Evolutionary conservation across 2,888 invertebrate species (phyloP).

Genomic region (Caenorhabditis uteleia): DNA sequence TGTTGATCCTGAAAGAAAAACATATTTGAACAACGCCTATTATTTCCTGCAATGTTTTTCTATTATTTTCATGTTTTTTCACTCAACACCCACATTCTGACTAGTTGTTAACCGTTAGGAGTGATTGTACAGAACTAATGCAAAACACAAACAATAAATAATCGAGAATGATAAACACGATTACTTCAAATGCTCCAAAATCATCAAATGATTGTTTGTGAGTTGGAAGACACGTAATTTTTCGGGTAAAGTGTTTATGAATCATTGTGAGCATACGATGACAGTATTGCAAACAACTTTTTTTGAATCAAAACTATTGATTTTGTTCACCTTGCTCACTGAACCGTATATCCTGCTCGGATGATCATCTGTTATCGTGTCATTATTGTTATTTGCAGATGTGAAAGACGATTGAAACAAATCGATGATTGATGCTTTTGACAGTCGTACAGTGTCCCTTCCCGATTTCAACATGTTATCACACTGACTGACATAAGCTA

Average conservation of each 20-base stretch:
- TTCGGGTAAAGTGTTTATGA: no score
- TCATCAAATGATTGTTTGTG: no score
- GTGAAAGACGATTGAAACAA: conserved; percentile 34
- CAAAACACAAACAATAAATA: no score
- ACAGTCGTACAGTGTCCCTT: conserved; percentile 35
- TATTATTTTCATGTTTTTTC: not conserved
- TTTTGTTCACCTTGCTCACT: conserved; percentile 1
- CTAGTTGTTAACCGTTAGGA: no score
- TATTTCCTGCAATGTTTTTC: not conserved
- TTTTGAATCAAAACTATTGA: no score
- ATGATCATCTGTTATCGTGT: conserved; percentile 24
- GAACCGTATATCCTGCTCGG: conserved; percentile 11
- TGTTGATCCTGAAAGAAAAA: conserved; percentile 88
- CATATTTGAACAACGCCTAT: not conserved
- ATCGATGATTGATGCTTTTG: conserved; percentile 35
- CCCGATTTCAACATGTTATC: conserved; percentile 28
- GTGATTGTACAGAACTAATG: no score
- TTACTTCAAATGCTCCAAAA: no score
- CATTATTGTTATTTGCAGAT: conserved; percentile 17
- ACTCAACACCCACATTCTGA: not conserved
- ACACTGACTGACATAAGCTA: no score
- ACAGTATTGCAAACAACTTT: no score
- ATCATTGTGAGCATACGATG: no score
- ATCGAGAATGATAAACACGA: no score
- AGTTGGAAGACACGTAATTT: no score